phyloP scores from a whole-genome alignment of 2,888 invertebrate genomes.

The Anoncus sp. region DNA sequence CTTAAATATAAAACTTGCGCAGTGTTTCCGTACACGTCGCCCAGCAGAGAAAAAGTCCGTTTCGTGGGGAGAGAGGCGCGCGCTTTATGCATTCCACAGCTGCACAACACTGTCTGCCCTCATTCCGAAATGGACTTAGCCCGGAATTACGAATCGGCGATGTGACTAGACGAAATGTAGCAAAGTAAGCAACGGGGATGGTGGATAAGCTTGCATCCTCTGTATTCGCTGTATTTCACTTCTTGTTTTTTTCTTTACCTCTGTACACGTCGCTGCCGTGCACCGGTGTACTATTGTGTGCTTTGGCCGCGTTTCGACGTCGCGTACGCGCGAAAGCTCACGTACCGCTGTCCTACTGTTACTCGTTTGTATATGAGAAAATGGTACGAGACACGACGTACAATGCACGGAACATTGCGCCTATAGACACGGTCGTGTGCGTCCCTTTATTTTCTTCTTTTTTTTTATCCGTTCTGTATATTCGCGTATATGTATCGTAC shows the following conservation, averaged over 20 bases:
- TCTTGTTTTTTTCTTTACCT: constrained; percentile 16
- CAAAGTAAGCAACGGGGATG: constrained; percentile 3
- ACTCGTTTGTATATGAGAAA: constrained; percentile 4
- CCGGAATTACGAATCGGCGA: constrained; percentile 38
- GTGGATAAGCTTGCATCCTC: constrained; percentile 29
- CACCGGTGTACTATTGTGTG: constrained; percentile 4
- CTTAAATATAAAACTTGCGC: constrained; percentile 13
- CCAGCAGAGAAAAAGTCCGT: no score
- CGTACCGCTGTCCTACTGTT: constrained; percentile 31
- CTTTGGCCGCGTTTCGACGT: constrained; percentile 6
- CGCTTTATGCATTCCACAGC: no score
- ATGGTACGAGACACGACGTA: neutral
- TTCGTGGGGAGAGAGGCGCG: no score
- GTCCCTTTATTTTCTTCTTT: neutral
- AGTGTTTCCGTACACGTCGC: neutral
- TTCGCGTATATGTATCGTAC: neutral
- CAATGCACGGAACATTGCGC: constrained; percentile 29
- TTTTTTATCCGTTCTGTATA: constrained; percentile 9
- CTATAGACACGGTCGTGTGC: constrained; percentile 8
- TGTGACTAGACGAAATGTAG: constrained; percentile 31
- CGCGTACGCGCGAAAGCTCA: constrained; percentile 24
- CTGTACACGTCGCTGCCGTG: constrained; percentile 18
- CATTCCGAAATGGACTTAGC: constrained; percentile 32
- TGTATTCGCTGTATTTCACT: constrained; percentile 27
- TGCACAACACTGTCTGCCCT: neutral